A percentile compares a stretch with the other conserved stretches of the same genome.
Conservation (phyloP, 2,113 vertebrate species). For the Glaucomys volans region DNA sequence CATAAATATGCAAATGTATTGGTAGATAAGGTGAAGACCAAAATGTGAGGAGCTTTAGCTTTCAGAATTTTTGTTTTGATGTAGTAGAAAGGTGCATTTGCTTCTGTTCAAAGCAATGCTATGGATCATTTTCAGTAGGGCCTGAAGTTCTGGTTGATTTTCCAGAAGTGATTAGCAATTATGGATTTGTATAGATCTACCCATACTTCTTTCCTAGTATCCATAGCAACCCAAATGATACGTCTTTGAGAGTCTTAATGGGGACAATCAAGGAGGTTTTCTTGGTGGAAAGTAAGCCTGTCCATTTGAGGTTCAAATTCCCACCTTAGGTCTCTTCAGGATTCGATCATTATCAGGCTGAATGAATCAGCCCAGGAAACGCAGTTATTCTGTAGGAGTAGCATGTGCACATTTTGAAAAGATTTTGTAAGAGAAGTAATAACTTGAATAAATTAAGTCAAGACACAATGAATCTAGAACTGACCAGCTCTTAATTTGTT, state of each 20-base stretch:
- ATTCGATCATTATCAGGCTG: not conserved
- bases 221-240: constrained; percentile 53
- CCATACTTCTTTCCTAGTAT: constrained; percentile 47
- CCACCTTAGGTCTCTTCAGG: not conserved
- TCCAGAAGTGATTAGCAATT: constrained; percentile 64
- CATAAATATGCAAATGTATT: not conserved
- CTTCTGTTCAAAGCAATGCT: constrained; percentile 52
- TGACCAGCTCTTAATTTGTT: constrained; percentile 4
- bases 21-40: not conserved
- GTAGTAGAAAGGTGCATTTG: constrained; percentile 17
- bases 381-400: not conserved
- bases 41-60: not conserved
- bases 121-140: not conserved
- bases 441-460: constrained; percentile 48
- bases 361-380: not conserved
- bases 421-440: constrained; percentile 51
- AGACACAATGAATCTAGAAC: constrained; percentile 41
- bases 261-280: constrained; percentile 34
- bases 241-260: constrained; percentile 53
- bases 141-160: constrained; percentile 59
- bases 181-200: constrained; percentile 61
- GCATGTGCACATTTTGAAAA: not conserved
- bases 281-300: constrained; percentile 7
- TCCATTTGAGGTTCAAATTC: constrained; percentile 48
- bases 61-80: constrained; percentile 41